A percentile compares a stretch with the other conserved stretches of the same genome.
Evolutionary conservation across 2,888 invertebrate genomes (phyloP).

Genomic region (Drosophila colorata): DNA sequence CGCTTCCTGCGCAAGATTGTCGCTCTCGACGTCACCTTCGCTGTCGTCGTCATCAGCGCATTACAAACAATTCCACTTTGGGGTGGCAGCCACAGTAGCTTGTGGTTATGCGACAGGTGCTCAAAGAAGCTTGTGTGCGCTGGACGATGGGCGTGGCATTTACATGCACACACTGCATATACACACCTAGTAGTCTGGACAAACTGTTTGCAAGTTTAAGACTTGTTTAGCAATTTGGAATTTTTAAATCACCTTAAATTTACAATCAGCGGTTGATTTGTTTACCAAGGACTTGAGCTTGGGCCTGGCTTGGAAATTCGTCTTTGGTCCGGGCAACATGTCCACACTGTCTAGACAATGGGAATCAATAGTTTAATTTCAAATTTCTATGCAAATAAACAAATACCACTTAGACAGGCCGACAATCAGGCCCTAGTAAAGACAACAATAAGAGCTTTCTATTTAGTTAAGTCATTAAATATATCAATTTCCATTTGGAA

Average conservation of each 20-base stretch:
- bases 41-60: constrained; percentile 63
- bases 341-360: constrained; percentile 45
- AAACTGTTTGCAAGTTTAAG: constrained; percentile 39
- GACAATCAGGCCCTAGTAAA: constrained; percentile 1
- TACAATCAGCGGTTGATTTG: constrained; percentile 76
- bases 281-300: constrained; percentile 42
- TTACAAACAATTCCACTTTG: constrained; percentile 80
- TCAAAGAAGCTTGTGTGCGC: constrained; percentile 31
- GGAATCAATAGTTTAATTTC: constrained; percentile 63
- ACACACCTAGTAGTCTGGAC: constrained; percentile 19
- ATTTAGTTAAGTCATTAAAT: constrained; percentile 74
- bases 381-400: constrained; percentile 61
- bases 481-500: constrained; percentile 68
- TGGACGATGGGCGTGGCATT: constrained; percentile 30
- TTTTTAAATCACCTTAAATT: constrained; percentile 76
- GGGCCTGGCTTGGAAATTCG: constrained; percentile 8
- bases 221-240: constrained; percentile 73
- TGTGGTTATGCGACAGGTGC: constrained; percentile 59
- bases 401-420: constrained; percentile 37
- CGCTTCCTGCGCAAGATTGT: constrained; percentile 6
- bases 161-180: constrained; percentile 1
- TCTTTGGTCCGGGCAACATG: constrained; percentile 16
- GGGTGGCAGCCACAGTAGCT: constrained; percentile 71
- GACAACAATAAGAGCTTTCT: constrained; percentile 38
- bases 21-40: constrained; percentile 7